Base-by-base conservation (phyloP, 2,113 vertebrate species). In the Etia nguti region DNA sequence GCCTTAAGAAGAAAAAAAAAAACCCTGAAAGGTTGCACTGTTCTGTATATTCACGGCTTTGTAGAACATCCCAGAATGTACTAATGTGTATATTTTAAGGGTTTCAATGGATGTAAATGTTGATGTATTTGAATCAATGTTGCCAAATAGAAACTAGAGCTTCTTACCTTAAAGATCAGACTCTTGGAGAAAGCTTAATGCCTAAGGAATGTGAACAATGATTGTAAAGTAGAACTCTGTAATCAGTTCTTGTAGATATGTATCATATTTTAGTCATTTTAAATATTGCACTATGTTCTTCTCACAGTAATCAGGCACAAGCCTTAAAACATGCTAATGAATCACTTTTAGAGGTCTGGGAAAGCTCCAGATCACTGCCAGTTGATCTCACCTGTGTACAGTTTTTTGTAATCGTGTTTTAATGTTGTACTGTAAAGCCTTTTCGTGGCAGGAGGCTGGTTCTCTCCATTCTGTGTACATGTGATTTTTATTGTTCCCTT, bases 51-150 rank as follows among this genome's bases (percentile, higher is more conserved):
- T 50, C 56, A 83, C 20, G 50, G 38, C 65, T 52, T 34, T 77
- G 46, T 77, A 34, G 31, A 50, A 11, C 55, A 10, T 83, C 80
- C 11, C 88, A 83, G 81, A 89, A 88, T 91, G 70, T 86, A 82
- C 79, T 29, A 29, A 3, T 91, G 86, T 93, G 80, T 41, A 91
- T 90, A 86, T 88, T 90, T 83, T 41, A 89, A 12, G 20, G 24
- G 20, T 86, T 86, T 77, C 41, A 90, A 89, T 65, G 18, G n/a
- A 90, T 93, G 89, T 94, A 82, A 87, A 92, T 92, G 60, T 85
- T 3, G 56, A 62, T 62, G n/a, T 54, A 46, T 65, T 68, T 81
- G 55, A 65, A 59, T 89, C 26, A 31, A 5, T 77, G 11, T 52
- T 77, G 46, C 46, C 73, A 77, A 52, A 34, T 83, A 80, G 86